Base-by-base conservation (phyloP, 2,113 vertebrate genomes). In the Perccottus glenii region DNA sequence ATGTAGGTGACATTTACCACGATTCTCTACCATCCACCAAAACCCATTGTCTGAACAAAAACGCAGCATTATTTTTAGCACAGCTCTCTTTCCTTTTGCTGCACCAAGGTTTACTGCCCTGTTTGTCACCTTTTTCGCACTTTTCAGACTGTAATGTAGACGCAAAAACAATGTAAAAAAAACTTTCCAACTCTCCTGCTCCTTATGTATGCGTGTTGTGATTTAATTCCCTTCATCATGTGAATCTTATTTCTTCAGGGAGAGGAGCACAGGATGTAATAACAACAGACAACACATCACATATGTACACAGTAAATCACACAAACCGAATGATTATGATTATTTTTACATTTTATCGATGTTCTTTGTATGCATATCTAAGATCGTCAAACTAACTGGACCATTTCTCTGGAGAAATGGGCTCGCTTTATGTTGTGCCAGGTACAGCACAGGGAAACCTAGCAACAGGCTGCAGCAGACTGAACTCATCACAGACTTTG, bases 391-490 rank as follows among this genome's bases (percentile, higher is more conserved):
- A 65, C 35, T 72, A 70, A 82, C 19, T 72, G 57, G 60, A 70
- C 32, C 12, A 14, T 70, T 77, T 77, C 53, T 51, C 16, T 64
- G 72, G 58, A 80, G 64, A 68, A 77, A 84, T 63, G 48, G n/a
- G 63, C 52, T 69, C 2, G 61, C 42, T 77, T 80, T 36, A 51
- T 81, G 60, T 35, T 59, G 45, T 77, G 71, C 67, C 80, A 86
- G 80, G 78, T 84, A 42, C 40, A 71, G 65, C 2, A 0, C 53
- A 57, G 74, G 61, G 77, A 85, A 87, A 81, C 85, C 85, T 89
- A 85, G 85, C 85, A 89, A 88, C 89, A 80, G 77, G 80, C 76
- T 58, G 51, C 74, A 72, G 76, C 62, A 75, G 61, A 69, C 52
- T 11, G 44, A 85, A 70, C 52, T 67, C 35, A n/a, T 67, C 51